Evolutionary conservation across 2,797 vertebrate genomes (phyloP), one percentile per base, ranked within the genome.

Genomic region (Cossypha heuglini): DNA sequence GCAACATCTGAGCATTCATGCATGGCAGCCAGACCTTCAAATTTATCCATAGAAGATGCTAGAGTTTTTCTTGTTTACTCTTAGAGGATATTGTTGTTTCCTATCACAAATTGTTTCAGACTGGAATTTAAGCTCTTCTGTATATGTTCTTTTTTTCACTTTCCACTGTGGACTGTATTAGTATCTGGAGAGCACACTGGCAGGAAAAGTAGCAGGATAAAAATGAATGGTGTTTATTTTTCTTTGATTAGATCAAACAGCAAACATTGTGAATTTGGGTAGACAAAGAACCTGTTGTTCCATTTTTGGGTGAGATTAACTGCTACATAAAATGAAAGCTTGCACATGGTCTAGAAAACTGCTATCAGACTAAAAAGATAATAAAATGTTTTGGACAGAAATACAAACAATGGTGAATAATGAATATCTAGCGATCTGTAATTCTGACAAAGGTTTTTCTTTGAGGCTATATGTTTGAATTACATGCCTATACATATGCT

Each of bases 351-450:
- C 62, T 86, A 75, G 78, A 90, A 95, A 96, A 90, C 55, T 73
- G 62, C 75, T 72, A 63, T 84, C 82, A 88, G 58, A 80, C 62
- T 93, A 81, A 93, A 94, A 84, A 72, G 72, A 88, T 90, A 96
- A 90, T 92, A 81, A 92, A 97, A 59, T 88, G 68, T 73, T 93
- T 91, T 75, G 66, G 69, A 93, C 37, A 94, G 87, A 83, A 92
- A 72, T 72, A 55, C 51, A 69, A 93, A 91, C 68, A 88, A 45
- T 76, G 40, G 72, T 81, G 89, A 94, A 81, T 90, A 96, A 93
- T 93, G 73, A 95, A 75, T 93, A 89, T 94, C 79, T 81, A 90
- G 68, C 0, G 0, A 89, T 94, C 58, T 94, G 17, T 81, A 93
- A 75, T 93, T 92, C 58, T 88, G 76, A 86, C 66, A 76, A 90